These are phyloP conservation scores for Cyphomyrus plagiostoma DNA, from an alignment of 2,113 vertebrate genomes.

Conservation along the genomic window DNA sequence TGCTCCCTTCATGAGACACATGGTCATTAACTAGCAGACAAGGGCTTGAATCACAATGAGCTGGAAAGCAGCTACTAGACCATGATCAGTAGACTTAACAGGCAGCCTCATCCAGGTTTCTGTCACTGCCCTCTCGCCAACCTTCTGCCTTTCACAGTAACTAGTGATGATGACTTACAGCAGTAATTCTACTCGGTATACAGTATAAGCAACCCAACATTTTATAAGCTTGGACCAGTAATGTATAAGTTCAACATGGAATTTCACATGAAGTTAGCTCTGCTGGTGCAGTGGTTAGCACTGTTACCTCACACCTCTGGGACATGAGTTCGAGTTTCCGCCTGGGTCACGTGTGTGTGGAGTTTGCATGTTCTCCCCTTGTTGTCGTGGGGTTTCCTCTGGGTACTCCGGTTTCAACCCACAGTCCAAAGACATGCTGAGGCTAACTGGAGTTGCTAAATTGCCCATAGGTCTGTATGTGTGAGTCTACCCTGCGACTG, in stretches of 20 bases:
- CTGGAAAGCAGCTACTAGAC: slow-evolving; percentile 3
- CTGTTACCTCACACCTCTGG: no score
- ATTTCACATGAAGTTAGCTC: background rate
- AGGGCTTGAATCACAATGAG: slow-evolving; percentile 19
- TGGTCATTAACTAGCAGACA: slow-evolving; percentile 13
- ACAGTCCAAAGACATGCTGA: no score
- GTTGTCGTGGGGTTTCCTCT: no score
- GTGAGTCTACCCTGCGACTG: no score
- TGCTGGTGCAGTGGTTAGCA: no score
- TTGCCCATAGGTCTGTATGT: no score
- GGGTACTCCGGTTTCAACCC: no score
- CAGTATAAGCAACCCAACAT: background rate
- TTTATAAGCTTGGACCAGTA: background rate
- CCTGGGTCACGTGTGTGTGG: no score
- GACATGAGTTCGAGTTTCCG: no score
- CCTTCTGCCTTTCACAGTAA: background rate
- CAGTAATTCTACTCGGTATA: background rate
- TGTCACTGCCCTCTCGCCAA: background rate
- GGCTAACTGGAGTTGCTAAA: no score
- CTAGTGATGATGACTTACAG: background rate
- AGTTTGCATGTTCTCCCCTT: no score
- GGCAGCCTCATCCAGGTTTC: background rate
- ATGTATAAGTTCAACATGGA: background rate
- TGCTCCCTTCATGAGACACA: background rate
- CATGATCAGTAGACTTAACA: background rate